A percentile compares a stretch with the other conserved stretches of the same genome.
Conservation (phyloP, 2,113 vertebrate genomes). For the Labeo catla region DNA sequence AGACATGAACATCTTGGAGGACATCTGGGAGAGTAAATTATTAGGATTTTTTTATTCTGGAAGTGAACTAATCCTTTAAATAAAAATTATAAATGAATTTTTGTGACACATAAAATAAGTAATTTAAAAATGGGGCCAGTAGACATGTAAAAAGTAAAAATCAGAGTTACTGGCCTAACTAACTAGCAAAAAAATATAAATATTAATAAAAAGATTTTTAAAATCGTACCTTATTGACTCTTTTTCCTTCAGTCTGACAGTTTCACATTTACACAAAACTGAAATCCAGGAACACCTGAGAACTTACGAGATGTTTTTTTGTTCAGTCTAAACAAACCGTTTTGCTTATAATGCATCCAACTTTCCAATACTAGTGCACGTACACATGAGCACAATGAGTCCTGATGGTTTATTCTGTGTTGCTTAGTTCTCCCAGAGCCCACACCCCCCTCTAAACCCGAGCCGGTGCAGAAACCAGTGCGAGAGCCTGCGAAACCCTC, state of each 20-base stretch:
- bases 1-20: too few species aligned
- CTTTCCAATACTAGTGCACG: not conserved
- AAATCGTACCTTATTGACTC: not conserved
- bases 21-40: too few species aligned
- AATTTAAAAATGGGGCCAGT: too few species aligned
- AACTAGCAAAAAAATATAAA: not conserved
- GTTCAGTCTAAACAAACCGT: not conserved
- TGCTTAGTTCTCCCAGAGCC: slow-evolving; percentile 67
- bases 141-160: not conserved
- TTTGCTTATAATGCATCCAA: not conserved
- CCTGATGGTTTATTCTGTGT: slow-evolving; percentile 24
- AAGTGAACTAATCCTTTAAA: too few species aligned
- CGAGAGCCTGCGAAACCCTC: slow-evolving; percentile 73
- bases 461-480: slow-evolving; percentile 69
- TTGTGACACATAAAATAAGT: too few species aligned
- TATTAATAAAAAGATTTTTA: not conserved
- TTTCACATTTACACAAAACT: not conserved
- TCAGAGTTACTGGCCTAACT: not conserved
- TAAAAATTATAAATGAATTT: too few species aligned
- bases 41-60: too few species aligned
- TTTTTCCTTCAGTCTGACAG: not conserved
- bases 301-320: not conserved
- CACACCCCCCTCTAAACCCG: slow-evolving; percentile 70
- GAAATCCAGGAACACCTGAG: not conserved
- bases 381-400: not conserved